Evolutionary conservation across 1,140 invertebrate species (phyloP), one percentile per base, ranked within the genome.

Genomic region (Drosophila parabipectinata): DNA sequence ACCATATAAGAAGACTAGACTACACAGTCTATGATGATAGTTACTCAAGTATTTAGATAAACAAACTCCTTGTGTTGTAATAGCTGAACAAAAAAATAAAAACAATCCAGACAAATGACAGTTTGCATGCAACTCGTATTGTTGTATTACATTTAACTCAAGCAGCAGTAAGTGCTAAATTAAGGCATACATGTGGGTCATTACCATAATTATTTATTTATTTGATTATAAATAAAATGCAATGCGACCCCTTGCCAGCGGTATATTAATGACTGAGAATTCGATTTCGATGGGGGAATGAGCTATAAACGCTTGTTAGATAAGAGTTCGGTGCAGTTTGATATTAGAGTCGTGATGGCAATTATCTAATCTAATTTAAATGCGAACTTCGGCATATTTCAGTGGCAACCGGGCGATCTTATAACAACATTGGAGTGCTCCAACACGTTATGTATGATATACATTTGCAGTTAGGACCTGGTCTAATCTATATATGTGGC

Each of bases 201-300:
- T 67, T 67, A 67, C 63, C 67, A 69, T 57, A 68, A 66, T 47
- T 68, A 64, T 67, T 45, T 64, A 68, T 21, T 47, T 67, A 37
- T 55, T 55, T 30, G 15, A 54, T 66, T 66, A 32, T 64, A 37
- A 34, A 28, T 21, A 28, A 8, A 6, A 14, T 15, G 4, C 41
- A 15, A 39, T 39, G 26, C 34, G n/a, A 59, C 30, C n/a, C 2
- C 21, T 2, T 52, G 34, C 24, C 44, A 8, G 51, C 21, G 21
- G 39, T 14, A 15, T 68, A 68, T 48, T 68, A n/a, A 69, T 69
- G n/a, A 8, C 37, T 30, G 2, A 24, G 48, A 30, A 48, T 30
- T 55, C 8, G 15, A 39, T 56, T 56, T 48, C 8, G 41, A 56
- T 51, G 34, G 45, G 15, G 54, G 66, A 55, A 68, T 14, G n/a